Base-by-base conservation (phyloP, 2,888 invertebrate genomes). In the Ichneumoninae sp. region DNA sequence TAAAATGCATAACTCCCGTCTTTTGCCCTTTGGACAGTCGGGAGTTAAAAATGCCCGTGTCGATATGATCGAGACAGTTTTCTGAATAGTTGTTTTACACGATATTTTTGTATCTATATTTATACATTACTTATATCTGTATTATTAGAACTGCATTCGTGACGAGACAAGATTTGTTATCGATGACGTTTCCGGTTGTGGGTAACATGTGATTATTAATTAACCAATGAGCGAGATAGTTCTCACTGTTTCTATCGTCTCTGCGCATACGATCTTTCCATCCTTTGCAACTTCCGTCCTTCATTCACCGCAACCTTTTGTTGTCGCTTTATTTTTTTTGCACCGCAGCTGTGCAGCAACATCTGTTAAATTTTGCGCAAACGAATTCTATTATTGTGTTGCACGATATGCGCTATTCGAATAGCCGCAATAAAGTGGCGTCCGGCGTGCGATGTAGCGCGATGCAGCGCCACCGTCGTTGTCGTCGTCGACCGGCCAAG, bases 11-110 rank as follows among this genome's bases (percentile, higher is more conserved):
- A 40, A 10, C 40, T 40, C 3, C 40, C 10, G 7, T 40, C 10
- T 40, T 40, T 40, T 40, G 40, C 40, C 5, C 40, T 40, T 10
- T 40, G 40, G 10, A 0, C 40, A 10, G 40, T 40, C 6, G 40
- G 10, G 40, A 40, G 8, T 8, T 40, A 40, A 36, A 36, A 93
- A 40, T 2, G 93, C 91, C 50, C 87, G 87, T 36, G 92, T 95
- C 81, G 94, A 93, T n/a, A 93, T 95, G 84, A 95, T 94, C 3
- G 90, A 93, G 88, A 94, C 94, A 10, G 65, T 87, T 40, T 89
- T 89, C 74, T 90, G 86, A 88, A 85, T 47, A 3, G 22, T 36
- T 40, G 19, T 30, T n/a, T 10, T 26, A 36, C 19, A n/a, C 50
- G 13, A 16, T 52, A 68, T 19, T 44, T 30, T 69, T 54, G 13